Percentiles rank a stretch among this genome's conserved stretches.
phyloP scores from a whole-genome alignment of 2,888 invertebrate species.

The Hirtodrosophila alboralis region DNA sequence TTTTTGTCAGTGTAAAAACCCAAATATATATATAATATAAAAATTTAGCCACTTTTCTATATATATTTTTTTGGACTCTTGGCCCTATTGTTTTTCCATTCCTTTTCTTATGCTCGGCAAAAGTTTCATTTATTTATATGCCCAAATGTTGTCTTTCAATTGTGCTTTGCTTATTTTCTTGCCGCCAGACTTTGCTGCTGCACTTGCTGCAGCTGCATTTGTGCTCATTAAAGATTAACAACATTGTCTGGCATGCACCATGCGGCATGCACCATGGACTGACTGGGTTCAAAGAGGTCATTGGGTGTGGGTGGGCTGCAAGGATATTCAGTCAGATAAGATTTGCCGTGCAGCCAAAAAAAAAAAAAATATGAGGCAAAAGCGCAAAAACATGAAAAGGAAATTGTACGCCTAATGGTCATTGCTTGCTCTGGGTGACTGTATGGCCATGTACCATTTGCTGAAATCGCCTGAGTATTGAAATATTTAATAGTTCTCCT shows the following conservation, averaged over 20 bases:
- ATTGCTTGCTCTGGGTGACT: slow-evolving; percentile 20
- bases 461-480: slow-evolving; percentile 34
- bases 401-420: slow-evolving; percentile 63
- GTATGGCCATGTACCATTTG: slow-evolving; percentile 37
- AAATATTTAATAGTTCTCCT: slow-evolving; percentile 66
- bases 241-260: slow-evolving; percentile 57
- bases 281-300: slow-evolving; percentile 28
- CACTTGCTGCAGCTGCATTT: slow-evolving; percentile 42
- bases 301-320: slow-evolving; percentile 5
- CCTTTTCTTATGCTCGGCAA: slow-evolving; percentile 42
- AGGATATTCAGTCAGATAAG: slow-evolving; percentile 17
- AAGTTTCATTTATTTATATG: slow-evolving; percentile 62
- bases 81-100: slow-evolving; percentile 57
- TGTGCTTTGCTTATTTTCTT: slow-evolving; percentile 33
- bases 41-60: not conserved
- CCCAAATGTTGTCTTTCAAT: slow-evolving; percentile 67
- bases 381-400: slow-evolving; percentile 56
- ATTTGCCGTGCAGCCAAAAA: too few relatives aligned
- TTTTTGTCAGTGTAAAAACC: slow-evolving; percentile 3
- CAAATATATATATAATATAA: not conserved
- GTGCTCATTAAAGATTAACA: slow-evolving; percentile 71
- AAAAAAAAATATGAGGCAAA: slow-evolving; percentile 61
- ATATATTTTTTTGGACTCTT: slow-evolving; percentile 20
- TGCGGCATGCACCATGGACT: too few relatives aligned
- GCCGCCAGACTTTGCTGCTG: slow-evolving; percentile 17